phyloP scores from a whole-genome alignment of 2,797 vertebrate species.

The Hyperoplus lanceolatus region DNA sequence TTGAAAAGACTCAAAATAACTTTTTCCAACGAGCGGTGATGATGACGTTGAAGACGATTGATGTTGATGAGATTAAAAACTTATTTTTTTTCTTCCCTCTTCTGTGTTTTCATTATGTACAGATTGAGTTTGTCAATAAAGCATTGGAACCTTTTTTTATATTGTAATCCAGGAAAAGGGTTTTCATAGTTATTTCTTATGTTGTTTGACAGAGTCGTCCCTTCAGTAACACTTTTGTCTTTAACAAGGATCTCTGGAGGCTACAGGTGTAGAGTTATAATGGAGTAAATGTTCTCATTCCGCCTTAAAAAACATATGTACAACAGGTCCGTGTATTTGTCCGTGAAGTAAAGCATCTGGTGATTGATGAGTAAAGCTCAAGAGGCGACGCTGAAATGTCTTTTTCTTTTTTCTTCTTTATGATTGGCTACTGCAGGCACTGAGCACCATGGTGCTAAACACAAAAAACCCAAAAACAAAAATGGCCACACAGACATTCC shows the following conservation, averaged over 20 bases:
- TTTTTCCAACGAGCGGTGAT: slow-evolving; percentile 33
- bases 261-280: slow-evolving; percentile 61
- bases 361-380: slow-evolving; percentile 82
- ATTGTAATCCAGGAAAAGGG: slow-evolving; percentile 15
- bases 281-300: slow-evolving; percentile 34
- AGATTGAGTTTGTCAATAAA: slow-evolving; percentile 67
- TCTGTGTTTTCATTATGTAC: slow-evolving; percentile 38
- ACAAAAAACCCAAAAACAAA: background rate
- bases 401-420: slow-evolving; percentile 5
- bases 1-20: slow-evolving; percentile 60
- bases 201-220: slow-evolving; percentile 29
- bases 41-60: slow-evolving; percentile 37
- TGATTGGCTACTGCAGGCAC: slow-evolving; percentile 73
- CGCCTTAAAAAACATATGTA: slow-evolving; percentile 60
- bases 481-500: slow-evolving; percentile 27
- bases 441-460: slow-evolving; percentile 70
- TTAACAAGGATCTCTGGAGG: slow-evolving; percentile 55
- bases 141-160: slow-evolving; percentile 66
- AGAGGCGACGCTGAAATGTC: slow-evolving; percentile 59
- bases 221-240: slow-evolving; percentile 20
- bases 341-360: slow-evolving; percentile 77
- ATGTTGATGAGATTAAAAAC: slow-evolving; percentile 49
- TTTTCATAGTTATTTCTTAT: slow-evolving; percentile 9
- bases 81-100: slow-evolving; percentile 1
- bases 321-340: slow-evolving; percentile 50